phyloP scores from a whole-genome alignment of 2,888 invertebrate genomes.

The Endomychus coccineus region DNA sequence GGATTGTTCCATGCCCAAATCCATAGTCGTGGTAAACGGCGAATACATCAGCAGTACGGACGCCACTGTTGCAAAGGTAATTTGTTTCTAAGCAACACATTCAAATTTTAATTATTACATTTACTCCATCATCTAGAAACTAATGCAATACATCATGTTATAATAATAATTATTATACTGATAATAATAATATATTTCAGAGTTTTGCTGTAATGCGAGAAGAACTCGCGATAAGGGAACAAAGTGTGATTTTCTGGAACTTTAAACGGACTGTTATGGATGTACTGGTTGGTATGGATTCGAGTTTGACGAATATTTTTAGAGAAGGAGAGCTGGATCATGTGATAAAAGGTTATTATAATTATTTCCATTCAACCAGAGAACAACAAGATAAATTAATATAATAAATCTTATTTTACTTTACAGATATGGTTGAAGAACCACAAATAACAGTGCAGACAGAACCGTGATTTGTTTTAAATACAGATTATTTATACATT shows the following conservation, averaged over 20 bases:
- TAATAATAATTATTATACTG: constrained; percentile 3
- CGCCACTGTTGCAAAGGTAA: constrained; percentile 55
- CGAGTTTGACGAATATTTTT: constrained; percentile 11
- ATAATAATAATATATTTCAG: constrained; percentile 36
- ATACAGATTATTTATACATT: no score
- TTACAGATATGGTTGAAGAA: no score
- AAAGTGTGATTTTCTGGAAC: constrained; percentile 49
- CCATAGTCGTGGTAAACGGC: constrained; percentile 45
- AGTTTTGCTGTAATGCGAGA: constrained; percentile 49
- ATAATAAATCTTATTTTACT: no score
- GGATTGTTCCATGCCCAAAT: constrained; percentile 26
- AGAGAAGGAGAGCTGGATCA: constrained; percentile 14
- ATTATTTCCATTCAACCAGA: no score
- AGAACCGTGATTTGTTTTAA: no score
- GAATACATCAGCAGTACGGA: constrained; percentile 52
- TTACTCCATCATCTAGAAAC: not conserved
- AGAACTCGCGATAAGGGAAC: constrained; percentile 47
- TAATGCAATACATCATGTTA: not conserved
- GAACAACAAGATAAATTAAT: no score
- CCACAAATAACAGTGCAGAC: no score
- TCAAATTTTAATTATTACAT: not conserved
- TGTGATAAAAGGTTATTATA: constrained; percentile 12
- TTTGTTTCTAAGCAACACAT: constrained; percentile 7
- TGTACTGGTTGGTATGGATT: constrained; percentile 26
- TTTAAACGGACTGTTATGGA: constrained; percentile 38